Evolutionary conservation across 2,797 vertebrate genomes (phyloP).

Genomic region (Sebastes umbrosus): DNA sequence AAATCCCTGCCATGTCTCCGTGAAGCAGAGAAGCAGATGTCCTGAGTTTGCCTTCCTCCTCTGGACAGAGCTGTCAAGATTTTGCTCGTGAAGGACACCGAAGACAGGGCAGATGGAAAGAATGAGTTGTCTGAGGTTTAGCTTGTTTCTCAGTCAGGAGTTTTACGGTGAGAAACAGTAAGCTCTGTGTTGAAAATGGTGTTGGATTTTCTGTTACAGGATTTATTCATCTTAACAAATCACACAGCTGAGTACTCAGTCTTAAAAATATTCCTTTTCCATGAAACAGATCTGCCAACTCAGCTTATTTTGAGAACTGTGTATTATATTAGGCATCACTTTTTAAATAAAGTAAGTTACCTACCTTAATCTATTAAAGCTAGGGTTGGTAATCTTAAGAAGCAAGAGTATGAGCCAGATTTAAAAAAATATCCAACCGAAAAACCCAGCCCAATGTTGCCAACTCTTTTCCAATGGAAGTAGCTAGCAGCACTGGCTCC

Average conservation of each 20-base stretch:
- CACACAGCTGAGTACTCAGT: neutral
- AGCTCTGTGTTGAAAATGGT: constrained; percentile 10
- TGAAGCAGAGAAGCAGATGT: constrained; percentile 78
- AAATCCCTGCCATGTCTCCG: constrained; percentile 72
- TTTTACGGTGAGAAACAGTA: constrained; percentile 33
- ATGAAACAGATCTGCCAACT: neutral
- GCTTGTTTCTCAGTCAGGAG: constrained; percentile 21
- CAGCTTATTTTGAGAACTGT: neutral
- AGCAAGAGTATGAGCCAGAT: too few species aligned
- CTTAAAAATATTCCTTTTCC: neutral
- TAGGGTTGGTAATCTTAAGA: neutral
- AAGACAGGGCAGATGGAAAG: constrained; percentile 57
- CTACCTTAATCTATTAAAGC: neutral
- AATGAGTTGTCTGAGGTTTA: constrained; percentile 47
- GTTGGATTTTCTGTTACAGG: constrained; percentile 8
- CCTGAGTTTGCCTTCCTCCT: constrained; percentile 72
- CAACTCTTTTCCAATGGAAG: neutral
- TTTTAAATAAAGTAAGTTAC: neutral
- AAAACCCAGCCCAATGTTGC: neutral
- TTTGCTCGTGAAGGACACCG: constrained; percentile 66
- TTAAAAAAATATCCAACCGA: too few species aligned
- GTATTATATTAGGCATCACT: neutral
- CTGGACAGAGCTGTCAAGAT: constrained; percentile 73
- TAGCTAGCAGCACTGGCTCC: neutral
- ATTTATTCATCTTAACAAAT: constrained; percentile 9